These are phyloP conservation scores for Urocyon cinereoargenteus DNA, from an alignment of 2,797 vertebrate genomes.

Conservation along the genomic window DNA sequence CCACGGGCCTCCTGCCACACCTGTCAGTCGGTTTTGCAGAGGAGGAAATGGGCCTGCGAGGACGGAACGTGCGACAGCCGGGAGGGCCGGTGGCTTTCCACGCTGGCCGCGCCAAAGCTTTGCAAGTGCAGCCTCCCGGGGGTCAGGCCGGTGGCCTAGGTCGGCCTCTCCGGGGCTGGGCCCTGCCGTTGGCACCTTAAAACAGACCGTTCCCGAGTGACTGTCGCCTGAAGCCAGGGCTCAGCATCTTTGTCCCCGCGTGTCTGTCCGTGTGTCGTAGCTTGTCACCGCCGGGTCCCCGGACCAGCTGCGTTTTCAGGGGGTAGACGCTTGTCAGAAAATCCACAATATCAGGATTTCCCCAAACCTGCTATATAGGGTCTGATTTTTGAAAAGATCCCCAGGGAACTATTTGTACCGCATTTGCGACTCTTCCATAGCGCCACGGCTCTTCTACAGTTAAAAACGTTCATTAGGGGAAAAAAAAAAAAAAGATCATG, in stretches of 20 bases:
- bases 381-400: neutral
- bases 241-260: neutral
- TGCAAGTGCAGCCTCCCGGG: too few relatives aligned
- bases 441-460: constrained; percentile 2
- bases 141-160: too few relatives aligned
- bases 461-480: constrained; percentile 16
- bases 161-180: too few relatives aligned
- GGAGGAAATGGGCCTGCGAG: too few relatives aligned
- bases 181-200: too few relatives aligned
- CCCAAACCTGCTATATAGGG: neutral
- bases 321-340: neutral
- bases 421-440: constrained; percentile 36
- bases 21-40: too few relatives aligned
- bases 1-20: too few relatives aligned
- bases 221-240: neutral
- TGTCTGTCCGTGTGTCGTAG: too few relatives aligned
- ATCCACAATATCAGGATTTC: neutral
- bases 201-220: neutral
- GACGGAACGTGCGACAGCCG: too few relatives aligned
- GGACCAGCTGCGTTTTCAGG: neutral
- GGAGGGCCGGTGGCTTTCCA: too few relatives aligned
- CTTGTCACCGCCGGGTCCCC: too few relatives aligned
- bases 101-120: too few relatives aligned
- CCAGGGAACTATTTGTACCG: neutral
- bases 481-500: neutral